Evolutionary conservation across 2,888 invertebrate species (phyloP).

Genomic region (Parapristionchus giblindavisi): DNA sequence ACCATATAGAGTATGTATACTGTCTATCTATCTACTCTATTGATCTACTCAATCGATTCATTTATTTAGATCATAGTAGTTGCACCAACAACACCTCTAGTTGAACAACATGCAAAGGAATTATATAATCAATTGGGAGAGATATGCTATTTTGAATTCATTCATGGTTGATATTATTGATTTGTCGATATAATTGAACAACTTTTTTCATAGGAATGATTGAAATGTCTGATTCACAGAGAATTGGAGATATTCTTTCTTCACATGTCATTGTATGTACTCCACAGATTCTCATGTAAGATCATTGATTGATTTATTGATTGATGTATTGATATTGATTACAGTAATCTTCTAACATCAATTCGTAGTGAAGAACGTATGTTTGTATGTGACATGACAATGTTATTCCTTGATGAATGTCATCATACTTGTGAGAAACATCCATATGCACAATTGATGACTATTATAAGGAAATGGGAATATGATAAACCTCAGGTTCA

Average conservation of each 20-base stretch:
- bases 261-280: too few species aligned
- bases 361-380: conserved; percentile 57
- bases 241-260: not conserved
- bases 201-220: too few species aligned
- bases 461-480: not conserved
- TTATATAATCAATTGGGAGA: conserved; percentile 2
- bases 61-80: conserved; percentile 49
- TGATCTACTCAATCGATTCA: not conserved
- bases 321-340: not conserved
- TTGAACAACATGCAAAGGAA: conserved; percentile 55
- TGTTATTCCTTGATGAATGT: conserved; percentile 66
- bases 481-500: conserved; percentile 38
- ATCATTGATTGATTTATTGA: too few species aligned
- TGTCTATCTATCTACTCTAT: conserved; percentile 40
- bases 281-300: too few species aligned
- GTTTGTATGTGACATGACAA: conserved; percentile 60
- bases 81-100: conserved; percentile 66
- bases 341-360: conserved; percentile 59
- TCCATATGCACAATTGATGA: conserved; percentile 35
- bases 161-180: conserved; percentile 8
- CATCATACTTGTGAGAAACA: conserved; percentile 49
- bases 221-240: too few species aligned
- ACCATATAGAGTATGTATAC: conserved; percentile 20
- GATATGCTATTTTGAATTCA: conserved; percentile 1
- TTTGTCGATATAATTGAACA: too few species aligned